A percentile compares a stretch with the other conserved stretches of the same genome.
phyloP scores from a whole-genome alignment of 2,797 vertebrate species.

The Hylomyscus alleni region DNA sequence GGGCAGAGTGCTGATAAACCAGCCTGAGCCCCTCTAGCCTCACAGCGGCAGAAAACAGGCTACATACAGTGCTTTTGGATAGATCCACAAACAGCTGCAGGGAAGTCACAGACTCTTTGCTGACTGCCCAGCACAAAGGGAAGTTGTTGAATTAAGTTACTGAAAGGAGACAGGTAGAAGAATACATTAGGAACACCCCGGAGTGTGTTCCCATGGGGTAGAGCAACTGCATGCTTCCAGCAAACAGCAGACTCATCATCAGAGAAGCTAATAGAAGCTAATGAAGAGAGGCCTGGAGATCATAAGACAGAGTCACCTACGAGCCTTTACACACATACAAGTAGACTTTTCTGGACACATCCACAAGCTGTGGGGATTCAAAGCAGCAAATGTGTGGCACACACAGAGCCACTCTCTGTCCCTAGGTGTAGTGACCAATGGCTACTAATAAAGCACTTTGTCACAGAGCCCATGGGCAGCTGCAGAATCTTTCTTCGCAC shows the following conservation, averaged over 20 bases:
- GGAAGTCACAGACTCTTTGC: slow-evolving; percentile 30
- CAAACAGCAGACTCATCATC: not conserved
- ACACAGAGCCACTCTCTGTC: too few relatives aligned
- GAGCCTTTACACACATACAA: not conserved
- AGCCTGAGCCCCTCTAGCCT: not conserved
- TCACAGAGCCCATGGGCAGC: not conserved
- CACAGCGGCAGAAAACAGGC: not conserved
- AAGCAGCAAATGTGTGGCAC: not conserved
- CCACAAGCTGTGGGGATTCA: not conserved
- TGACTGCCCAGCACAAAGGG: slow-evolving; percentile 17
- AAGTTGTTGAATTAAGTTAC: slow-evolving; percentile 66
- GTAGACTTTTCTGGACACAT: not conserved
- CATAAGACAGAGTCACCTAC: not conserved
- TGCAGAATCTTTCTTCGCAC: not conserved
- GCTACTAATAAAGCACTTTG: not conserved
- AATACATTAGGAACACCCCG: slow-evolving; percentile 29
- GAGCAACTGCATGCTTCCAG: not conserved
- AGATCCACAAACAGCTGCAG: slow-evolving; percentile 8
- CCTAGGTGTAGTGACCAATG: fast-evolving
- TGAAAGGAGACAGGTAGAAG: slow-evolving; percentile 36
- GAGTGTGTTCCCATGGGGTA: slow-evolving; percentile 18
- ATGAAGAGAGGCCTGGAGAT: not conserved
- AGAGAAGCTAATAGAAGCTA: not conserved
- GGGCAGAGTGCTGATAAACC: not conserved
- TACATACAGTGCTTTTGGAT: not conserved